Evolutionary conservation across 2,888 invertebrate species (phyloP).

Genomic region (Notodonta dromedarius): DNA sequence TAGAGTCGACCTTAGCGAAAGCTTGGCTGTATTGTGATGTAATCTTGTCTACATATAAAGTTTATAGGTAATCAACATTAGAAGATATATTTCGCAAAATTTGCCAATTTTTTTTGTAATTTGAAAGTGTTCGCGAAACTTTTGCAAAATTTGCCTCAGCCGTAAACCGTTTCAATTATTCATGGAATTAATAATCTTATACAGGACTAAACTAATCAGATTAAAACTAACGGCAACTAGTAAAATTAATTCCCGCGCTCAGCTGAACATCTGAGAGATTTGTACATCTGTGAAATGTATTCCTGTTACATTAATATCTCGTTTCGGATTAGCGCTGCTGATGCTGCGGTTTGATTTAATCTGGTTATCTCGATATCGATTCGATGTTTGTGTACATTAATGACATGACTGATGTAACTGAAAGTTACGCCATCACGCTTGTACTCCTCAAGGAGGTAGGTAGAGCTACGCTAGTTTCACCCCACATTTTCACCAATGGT

Average conservation of each 20-base stretch:
- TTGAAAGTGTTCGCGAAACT: neutral
- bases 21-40: too few relatives aligned
- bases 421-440: too few relatives aligned
- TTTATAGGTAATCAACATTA: too few relatives aligned
- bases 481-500: too few relatives aligned
- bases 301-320: slow-evolving; percentile 37
- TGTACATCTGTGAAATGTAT: slow-evolving; percentile 24
- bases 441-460: too few relatives aligned
- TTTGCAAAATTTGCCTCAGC: neutral
- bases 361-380: slow-evolving; percentile 8
- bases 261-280: slow-evolving; percentile 21
- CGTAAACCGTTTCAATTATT: neutral
- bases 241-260: slow-evolving; percentile 24
- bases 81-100: too few relatives aligned
- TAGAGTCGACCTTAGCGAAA: too few relatives aligned
- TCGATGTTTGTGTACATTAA: neutral
- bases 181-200: neutral
- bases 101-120: too few relatives aligned
- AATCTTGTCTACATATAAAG: too few relatives aligned
- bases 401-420: neutral
- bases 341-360: slow-evolving; percentile 14
- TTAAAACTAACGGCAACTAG: neutral
- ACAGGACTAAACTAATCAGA: slow-evolving; percentile 1
- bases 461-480: too few relatives aligned
- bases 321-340: slow-evolving; percentile 31